Conservation (phyloP, 2,888 invertebrate species). For the Xestia xanthographa region DNA sequence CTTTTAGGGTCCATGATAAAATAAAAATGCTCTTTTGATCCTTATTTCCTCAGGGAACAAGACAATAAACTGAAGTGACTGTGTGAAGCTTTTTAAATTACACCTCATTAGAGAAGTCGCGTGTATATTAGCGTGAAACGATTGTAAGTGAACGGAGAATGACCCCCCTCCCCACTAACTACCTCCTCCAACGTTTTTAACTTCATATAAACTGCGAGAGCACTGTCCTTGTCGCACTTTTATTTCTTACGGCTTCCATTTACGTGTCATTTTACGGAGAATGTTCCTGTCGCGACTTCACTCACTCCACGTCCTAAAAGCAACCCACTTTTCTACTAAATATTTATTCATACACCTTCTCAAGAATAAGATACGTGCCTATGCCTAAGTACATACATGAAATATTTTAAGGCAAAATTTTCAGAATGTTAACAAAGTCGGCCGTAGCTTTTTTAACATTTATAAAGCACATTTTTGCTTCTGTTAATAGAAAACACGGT, state of each 20-base stretch:
- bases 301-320: constrained; percentile 60
- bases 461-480: constrained; percentile 51
- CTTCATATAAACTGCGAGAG: constrained; percentile 67
- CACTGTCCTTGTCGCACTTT: constrained; percentile 63
- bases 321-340: constrained; percentile 65
- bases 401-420: constrained; percentile 53
- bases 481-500: constrained; percentile 50
- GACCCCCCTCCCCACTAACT: constrained; percentile 65
- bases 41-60: constrained; percentile 41
- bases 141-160: constrained; percentile 67
- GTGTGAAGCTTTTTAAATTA: constrained; percentile 63
- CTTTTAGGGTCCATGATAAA: constrained; percentile 56
- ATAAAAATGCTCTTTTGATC: constrained; percentile 56
- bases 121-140: constrained; percentile 72
- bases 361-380: constrained; percentile 57
- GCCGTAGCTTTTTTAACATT: constrained; percentile 28
- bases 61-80: constrained; percentile 42
- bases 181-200: constrained; percentile 67
- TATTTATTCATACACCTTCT: constrained; percentile 65
- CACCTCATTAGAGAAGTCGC: constrained; percentile 70
- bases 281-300: constrained; percentile 60
- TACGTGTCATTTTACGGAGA: constrained; percentile 62
- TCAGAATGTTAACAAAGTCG: constrained; percentile 31
- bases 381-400: constrained; percentile 52
- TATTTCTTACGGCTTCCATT: constrained; percentile 64